Base-by-base conservation (phyloP, 2,113 vertebrate genomes). In the Steatornis caripensis region DNA sequence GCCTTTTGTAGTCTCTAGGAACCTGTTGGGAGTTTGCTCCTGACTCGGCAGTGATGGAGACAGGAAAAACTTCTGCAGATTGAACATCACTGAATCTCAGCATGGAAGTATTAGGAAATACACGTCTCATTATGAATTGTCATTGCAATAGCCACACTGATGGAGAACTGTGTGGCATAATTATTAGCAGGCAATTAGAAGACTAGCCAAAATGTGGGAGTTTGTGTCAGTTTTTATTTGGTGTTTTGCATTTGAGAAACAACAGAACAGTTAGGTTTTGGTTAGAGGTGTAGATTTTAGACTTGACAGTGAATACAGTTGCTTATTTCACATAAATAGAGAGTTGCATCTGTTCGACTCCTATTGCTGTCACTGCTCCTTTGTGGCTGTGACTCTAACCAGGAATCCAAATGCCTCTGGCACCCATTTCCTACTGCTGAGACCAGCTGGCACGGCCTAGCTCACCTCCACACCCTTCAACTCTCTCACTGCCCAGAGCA, bases 171-270 rank as follows among this genome's bases (percentile, higher is more conserved):
- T 3, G 7, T 37, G 57, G 19, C 10, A 22, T 34, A 37, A 69
- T 79, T 89, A 55, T 37, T 68, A 65, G 13, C 2, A 9, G 15
- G 15, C 43, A 65, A 37, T 45, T 15, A 41, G 32, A 61, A 60
- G 15, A 69, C 16, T 26, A 3, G 0, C 12, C 0, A 1, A 72
- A 65, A 23, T 1, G 1, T 86, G 54, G 65, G 41, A 64, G 20
- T 48, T 81, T 55, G 34, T 80, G 9, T 84, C 15, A 12, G n/a
- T 2, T 61, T 83, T 88, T 51, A 18, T 70, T 83, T 80, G 26
- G 11, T 86, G 24, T 88, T 90, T 69, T 19, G 8, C 12, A 1
- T 55, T 74, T 75, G 13, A 34, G 27, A 95, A 93, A 16, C 32
- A 94, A 29, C 9, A 82, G 27, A 72, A 62, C 34, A 21, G 19